Conservation (phyloP, 2,888 invertebrate genomes). For the Pasiphila rectangulata region DNA sequence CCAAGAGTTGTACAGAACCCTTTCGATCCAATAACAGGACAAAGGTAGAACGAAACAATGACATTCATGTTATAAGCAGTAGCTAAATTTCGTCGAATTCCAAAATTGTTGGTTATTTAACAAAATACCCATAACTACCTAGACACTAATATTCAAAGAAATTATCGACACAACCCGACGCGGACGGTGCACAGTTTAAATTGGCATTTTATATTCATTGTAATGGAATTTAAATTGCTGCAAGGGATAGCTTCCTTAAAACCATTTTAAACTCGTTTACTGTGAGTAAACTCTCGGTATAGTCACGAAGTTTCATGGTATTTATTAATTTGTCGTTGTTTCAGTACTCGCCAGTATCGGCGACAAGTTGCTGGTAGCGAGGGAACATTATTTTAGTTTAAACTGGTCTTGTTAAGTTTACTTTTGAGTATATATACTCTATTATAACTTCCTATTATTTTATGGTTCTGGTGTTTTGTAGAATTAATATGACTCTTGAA, state of each 20-base stretch:
- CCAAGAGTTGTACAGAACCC: too few relatives aligned
- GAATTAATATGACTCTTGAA: too few relatives aligned
- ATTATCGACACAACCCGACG: conserved; percentile 42
- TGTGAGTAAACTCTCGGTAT: conserved; percentile 49
- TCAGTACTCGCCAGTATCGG: conserved; percentile 10
- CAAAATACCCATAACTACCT: conserved; percentile 32
- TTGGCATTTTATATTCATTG: conserved; percentile 65
- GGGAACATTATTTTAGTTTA: neutral
- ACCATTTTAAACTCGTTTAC: conserved; percentile 60
- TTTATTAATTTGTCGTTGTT: conserved; percentile 38
- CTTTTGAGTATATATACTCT: too few relatives aligned
- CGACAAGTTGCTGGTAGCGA: conserved; percentile 10
- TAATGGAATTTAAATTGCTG: conserved; percentile 70
- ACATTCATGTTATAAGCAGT: too few relatives aligned
- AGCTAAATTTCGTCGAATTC: neutral
- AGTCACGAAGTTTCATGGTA: conserved; percentile 71
- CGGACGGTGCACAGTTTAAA: conserved; percentile 52
- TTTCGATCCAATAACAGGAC: too few relatives aligned
- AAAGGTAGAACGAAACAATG: too few relatives aligned
- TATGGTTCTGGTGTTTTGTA: too few relatives aligned
- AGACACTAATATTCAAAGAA: conserved; percentile 40
- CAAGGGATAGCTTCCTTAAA: conserved; percentile 62
- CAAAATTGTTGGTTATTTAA: conserved; percentile 33
- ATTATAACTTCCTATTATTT: too few relatives aligned
- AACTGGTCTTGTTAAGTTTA: neutral